These are phyloP conservation scores for Elephantulus edwardii DNA, from an alignment of 2,113 vertebrate species.

Conservation along the genomic window DNA sequence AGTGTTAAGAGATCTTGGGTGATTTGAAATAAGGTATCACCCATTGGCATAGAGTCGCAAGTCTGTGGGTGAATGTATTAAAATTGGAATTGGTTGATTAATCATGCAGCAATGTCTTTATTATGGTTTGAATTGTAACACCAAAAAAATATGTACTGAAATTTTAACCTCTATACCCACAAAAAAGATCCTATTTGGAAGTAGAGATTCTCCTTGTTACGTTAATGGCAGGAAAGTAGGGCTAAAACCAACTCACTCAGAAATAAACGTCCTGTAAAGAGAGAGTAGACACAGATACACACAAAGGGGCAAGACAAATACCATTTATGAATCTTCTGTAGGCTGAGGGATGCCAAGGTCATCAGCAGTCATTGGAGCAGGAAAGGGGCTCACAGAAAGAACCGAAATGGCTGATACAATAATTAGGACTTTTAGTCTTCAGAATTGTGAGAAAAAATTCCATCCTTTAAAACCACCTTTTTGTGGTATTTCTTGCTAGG, in stretches of 20 bases:
- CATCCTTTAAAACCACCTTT: background rate
- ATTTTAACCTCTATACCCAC: background rate
- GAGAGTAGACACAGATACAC: no score
- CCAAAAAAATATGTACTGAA: no score
- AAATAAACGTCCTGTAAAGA: no score
- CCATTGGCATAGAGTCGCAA: no score
- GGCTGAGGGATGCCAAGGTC: background rate
- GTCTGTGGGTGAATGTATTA: background rate
- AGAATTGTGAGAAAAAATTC: background rate
- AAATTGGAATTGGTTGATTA: background rate
- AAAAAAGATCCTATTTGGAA: background rate
- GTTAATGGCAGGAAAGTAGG: no score
- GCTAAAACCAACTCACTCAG: no score
- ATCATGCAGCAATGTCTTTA: background rate
- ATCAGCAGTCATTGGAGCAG: background rate
- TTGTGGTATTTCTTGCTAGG: background rate
- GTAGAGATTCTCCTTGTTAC: no score
- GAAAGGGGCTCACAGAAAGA: background rate
- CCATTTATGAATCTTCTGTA: no score
- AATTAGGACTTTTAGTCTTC: background rate
- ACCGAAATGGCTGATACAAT: background rate
- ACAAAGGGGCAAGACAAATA: background rate
- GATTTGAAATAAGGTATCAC: background rate
- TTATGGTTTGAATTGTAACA: no score
- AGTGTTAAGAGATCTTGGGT: conserved; percentile 8